A percentile compares a stretch with the other conserved stretches of the same genome.
These are phyloP conservation scores for Orycteropus afer DNA, from an alignment of 2,113 vertebrate genomes.

Conservation along the genomic window DNA sequence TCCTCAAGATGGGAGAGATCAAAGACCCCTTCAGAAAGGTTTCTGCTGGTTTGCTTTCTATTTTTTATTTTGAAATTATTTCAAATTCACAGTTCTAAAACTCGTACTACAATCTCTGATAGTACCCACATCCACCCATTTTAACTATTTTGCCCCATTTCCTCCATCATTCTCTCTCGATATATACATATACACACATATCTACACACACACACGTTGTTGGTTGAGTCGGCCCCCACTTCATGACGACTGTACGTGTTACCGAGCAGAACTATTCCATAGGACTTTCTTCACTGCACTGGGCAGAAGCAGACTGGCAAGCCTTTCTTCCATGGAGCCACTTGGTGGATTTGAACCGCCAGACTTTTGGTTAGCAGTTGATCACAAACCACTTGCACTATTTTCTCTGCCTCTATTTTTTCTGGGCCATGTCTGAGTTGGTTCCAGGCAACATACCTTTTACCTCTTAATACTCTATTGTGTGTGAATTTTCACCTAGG, in stretches of 20 bases:
- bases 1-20: neutral
- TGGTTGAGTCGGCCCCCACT: no score
- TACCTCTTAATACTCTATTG: neutral
- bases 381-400: no score
- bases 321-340: no score
- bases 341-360: no score
- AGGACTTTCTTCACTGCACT: no score
- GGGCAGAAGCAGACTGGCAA: no score
- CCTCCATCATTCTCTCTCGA: neutral
- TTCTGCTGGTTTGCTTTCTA: neutral
- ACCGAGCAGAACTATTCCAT: no score
- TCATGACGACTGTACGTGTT: no score
- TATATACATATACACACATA: no score
- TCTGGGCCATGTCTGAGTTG: neutral
- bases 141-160: neutral
- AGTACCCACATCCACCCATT: neutral
- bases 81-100: neutral
- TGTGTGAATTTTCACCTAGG: neutral
- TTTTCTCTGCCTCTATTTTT: neutral
- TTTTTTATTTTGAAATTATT: no score
- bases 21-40: constrained; percentile 18
- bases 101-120: neutral
- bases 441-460: neutral
- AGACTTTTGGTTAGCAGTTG: no score
- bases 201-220: no score